Base-by-base conservation (phyloP, 2,888 invertebrate species). In the Ectemnius continuus region DNA sequence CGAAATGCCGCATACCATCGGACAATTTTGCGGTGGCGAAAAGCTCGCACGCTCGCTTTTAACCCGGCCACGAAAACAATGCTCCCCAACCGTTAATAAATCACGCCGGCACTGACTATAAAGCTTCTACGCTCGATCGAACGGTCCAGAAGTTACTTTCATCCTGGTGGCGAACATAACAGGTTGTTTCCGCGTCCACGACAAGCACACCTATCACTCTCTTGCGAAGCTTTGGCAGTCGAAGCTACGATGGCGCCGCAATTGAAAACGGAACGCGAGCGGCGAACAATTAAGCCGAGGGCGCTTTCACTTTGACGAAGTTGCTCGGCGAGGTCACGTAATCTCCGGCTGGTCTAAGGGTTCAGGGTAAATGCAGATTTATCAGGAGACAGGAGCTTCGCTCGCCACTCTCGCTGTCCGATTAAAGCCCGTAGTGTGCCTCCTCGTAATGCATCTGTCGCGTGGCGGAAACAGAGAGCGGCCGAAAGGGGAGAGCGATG, bases 141-240 rank as follows among this genome's bases (percentile, higher is more conserved):
- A 5, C 6, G 8, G 52, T 4, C n/a, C 16, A 52, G 16, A 16
- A 52, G 52, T 16, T 16, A 52, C 52, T 52, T 52, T 52, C 13
- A 52, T 52, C 14, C 52, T 13, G 16, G 16, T 5, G 16, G n/a
- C 11, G 36, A 36, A 14, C n/a, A 52, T 52, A 52, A 52, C 52
- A 52, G 52, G 52, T 52, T 52, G 52, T 52, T 52, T 52, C 52
- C 52, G 14, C 4, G n/a, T 14, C 52, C 52, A 13, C 52, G 36
- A 36, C 36, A 36, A 6, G 36, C 36, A 2, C 36, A 1, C 36
- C 36, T 36, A 36, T 8, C 8, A 36, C 36, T 36, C 36, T 36
- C 36, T 6, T 6, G 1, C 52, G 16, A 52, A 23, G 23, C 23
- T 23, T 23, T 23, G 23, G 23, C 23, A 23, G 2, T 23, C 23